Evolutionary conservation across 2,888 invertebrate genomes (phyloP), one percentile per base, ranked within the genome.

Genomic region (Lapara coniferarum): DNA sequence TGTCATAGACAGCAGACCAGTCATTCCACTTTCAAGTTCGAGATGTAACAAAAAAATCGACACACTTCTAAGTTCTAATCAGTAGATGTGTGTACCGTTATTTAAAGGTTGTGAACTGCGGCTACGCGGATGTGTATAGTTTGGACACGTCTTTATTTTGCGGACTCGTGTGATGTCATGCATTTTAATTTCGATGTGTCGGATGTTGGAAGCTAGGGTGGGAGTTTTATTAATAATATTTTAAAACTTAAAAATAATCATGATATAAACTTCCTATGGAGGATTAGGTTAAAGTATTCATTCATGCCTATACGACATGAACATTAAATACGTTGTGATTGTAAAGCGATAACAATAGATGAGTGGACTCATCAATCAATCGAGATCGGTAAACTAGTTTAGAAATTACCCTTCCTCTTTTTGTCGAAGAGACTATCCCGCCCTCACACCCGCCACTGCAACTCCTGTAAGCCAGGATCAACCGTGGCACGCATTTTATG

Each of bases 11-110:
- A 14, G 19, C 14, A 19, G 13, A 66, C 56, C 16, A 44, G 58
- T 57, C 49, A 58, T 56, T 68, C 51, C 63, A 63, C 63, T 63
- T 63, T 63, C 59, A 59, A 59, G 59, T 59, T 59, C 63, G 63
- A 63, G 49, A 63, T 63, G 63, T 49, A 63, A 19, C 63, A 49
- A 63, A 63, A 55, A 63, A 30, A 63, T 13, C 70, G 71, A 67
- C 63, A 63, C 67, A 71, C 71, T 70, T 71, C 57, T 46, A 70
- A 71, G 71, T 70, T 71, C 57, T 46, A 70, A 72, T 68, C 71
- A 67, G 59, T 69, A 68, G 19, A 63, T 59, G 5, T 19, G 30
- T 58, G 58, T 63, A 63, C 63, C 63, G 63, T 63, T 63, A 63
- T 19, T 19, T 19, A 63, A 49, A 63, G 16, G 63, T 13, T 63